phyloP scores from a whole-genome alignment of 2,113 vertebrate genomes.

The Microcebus jonahi region DNA sequence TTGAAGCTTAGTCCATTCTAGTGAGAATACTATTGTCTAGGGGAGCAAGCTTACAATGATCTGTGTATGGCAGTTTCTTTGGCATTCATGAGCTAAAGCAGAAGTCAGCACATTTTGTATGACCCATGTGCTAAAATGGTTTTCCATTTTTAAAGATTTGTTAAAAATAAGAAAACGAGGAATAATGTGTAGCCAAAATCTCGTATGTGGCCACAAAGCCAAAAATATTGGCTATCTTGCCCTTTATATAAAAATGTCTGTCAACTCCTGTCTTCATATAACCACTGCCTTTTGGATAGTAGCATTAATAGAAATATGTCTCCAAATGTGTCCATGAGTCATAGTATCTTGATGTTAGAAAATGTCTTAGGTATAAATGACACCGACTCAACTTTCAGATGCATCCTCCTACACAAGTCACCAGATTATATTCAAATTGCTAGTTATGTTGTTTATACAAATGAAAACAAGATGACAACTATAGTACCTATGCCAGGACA shows the following conservation, averaged over 20 bases:
- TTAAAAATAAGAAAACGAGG: background rate
- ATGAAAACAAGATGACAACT: background rate
- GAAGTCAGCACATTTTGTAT: background rate
- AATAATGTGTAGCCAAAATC: background rate
- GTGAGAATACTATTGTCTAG: background rate
- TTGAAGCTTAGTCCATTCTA: background rate
- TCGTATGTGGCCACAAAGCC: background rate
- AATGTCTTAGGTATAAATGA: background rate
- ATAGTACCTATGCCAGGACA: background rate
- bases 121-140: background rate
- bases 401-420: background rate
- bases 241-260: background rate
- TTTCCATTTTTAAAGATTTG: background rate
- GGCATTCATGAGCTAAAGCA: background rate
- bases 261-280: background rate
- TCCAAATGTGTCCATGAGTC: background rate
- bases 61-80: background rate
- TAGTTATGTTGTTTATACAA: background rate
- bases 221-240: background rate
- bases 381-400: background rate
- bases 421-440: background rate
- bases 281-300: background rate
- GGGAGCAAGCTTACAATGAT: background rate
- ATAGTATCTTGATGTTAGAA: background rate
- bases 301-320: background rate